Conservation (phyloP, 2,113 vertebrate species). For the Gymnobelideus leadbeateri region DNA sequence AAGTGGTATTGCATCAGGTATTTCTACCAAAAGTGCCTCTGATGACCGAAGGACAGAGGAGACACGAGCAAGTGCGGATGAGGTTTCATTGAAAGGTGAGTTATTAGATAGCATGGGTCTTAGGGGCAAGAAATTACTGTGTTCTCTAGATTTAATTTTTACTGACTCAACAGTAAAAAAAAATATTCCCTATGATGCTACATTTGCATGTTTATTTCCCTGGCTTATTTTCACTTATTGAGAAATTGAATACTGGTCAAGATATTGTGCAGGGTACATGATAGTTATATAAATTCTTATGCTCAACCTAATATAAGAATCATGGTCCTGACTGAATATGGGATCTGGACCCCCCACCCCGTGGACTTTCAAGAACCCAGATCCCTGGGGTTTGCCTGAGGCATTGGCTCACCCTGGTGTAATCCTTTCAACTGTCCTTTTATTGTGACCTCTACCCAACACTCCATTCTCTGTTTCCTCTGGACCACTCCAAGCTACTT, state of each 20-base stretch:
- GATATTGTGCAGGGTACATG: constrained; percentile 1
- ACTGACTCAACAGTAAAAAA: neutral
- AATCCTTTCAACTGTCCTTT: too few relatives aligned
- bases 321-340: neutral
- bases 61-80: constrained; percentile 82
- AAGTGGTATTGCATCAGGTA: constrained; percentile 84
- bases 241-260: constrained; percentile 8
- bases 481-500: too few relatives aligned
- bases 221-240: constrained; percentile 38
- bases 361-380: too few relatives aligned
- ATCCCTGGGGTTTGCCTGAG: too few relatives aligned
- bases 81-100: constrained; percentile 90
- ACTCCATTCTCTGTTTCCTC: too few relatives aligned
- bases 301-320: constrained; percentile 2
- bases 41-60: constrained; percentile 87
- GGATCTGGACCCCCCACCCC: too few relatives aligned
- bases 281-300: constrained; percentile 20
- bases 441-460: too few relatives aligned
- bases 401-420: too few relatives aligned
- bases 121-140: neutral
- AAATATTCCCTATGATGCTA: neutral
- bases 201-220: constrained; percentile 10
- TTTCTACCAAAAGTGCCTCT: constrained; percentile 92
- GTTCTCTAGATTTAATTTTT: constrained; percentile 21
- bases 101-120: constrained; percentile 38